Percentiles rank a stretch among this genome's conserved stretches.
Conservation (phyloP, 2,113 vertebrate genomes). For the Noturus placidus region DNA sequence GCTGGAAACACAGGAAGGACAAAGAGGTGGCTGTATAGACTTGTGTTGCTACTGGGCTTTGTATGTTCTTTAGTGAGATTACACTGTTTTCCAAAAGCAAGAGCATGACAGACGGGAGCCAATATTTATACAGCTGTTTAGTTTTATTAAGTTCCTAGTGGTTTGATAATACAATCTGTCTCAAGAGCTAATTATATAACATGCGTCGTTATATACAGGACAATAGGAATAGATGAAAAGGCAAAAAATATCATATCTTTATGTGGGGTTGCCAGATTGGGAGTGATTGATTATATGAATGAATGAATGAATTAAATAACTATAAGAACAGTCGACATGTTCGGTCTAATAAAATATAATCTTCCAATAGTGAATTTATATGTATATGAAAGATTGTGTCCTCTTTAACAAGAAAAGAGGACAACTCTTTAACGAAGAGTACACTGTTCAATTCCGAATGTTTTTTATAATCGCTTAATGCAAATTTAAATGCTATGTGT, state of each 20-base stretch:
- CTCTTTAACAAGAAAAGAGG: too few species aligned
- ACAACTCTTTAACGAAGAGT: too few species aligned
- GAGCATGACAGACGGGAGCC: neutral
- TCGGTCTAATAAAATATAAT: neutral
- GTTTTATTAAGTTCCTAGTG: neutral
- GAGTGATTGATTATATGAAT: neutral
- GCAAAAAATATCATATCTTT: neutral
- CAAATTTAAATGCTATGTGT: neutral
- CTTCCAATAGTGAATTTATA: neutral
- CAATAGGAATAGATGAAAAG: neutral
- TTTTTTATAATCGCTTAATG: neutral
- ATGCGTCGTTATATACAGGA: neutral
- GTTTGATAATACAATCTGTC: neutral
- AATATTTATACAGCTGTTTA: neutral
- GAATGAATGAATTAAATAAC: neutral
- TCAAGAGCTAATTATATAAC: neutral
- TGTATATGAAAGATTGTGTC: too few species aligned
- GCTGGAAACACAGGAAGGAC: neutral
- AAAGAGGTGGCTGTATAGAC: neutral
- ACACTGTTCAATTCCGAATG: too few species aligned
- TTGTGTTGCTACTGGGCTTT: neutral
- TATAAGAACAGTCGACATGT: neutral
- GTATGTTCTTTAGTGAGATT: neutral
- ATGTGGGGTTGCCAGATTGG: neutral
- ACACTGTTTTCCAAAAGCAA: neutral